Conservation (phyloP, 53 echinoderm and acorn worm genomes). For the Paracentrotus lividus region DNA sequence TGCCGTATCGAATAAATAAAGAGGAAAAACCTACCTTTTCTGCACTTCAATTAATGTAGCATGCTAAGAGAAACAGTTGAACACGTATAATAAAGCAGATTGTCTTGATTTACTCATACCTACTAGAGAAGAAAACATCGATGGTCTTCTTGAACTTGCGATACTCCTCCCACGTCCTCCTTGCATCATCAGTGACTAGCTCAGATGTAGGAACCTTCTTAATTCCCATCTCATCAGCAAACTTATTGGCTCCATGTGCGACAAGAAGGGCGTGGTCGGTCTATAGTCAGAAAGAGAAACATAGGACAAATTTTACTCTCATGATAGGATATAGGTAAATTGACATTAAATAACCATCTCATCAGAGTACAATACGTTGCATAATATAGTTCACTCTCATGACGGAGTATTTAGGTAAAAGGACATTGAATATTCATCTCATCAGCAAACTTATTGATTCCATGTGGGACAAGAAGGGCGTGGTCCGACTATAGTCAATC, state of each 20-base stretch:
- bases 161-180: conserved; percentile 67
- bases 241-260: conserved; percentile 86
- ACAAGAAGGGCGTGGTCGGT: conserved; percentile 86
- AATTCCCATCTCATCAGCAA: conserved; percentile 88
- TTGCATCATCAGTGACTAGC: conserved; percentile 75
- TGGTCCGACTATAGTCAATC: conserved; percentile 85
- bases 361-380: no score
- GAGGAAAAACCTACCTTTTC: no score
- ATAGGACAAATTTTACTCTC: neutral
- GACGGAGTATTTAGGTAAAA: neutral
- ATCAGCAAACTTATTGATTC: conserved; percentile 88
- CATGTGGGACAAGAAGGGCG: conserved; percentile 79
- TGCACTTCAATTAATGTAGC: no score
- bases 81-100: no score
- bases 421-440: conserved; percentile 88
- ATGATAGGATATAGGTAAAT: neutral
- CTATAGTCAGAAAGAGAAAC: conserved; percentile 53
- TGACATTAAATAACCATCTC: no score
- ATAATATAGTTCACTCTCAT: neutral
- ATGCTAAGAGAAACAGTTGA: no score
- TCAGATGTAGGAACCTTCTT: conserved; percentile 72
- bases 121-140: conserved; percentile 63
- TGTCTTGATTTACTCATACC: neutral
- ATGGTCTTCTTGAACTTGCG: conserved; percentile 71
- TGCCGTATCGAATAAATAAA: no score